These are phyloP conservation scores for Caerostris extrusa DNA, from an alignment of 1,140 invertebrate species.

Conservation along the genomic window DNA sequence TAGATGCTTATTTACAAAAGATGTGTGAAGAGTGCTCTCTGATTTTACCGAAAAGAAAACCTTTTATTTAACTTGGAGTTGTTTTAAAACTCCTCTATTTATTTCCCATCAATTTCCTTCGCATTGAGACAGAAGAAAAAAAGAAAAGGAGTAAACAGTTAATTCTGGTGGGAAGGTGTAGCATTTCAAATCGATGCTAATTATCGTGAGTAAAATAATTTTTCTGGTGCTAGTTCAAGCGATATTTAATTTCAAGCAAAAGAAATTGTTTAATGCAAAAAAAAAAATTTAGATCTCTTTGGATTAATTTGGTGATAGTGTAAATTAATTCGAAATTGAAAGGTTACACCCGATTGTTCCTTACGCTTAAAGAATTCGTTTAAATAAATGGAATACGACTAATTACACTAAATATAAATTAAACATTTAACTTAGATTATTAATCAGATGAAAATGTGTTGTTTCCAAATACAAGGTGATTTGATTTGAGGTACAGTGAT, in stretches of 20 bases:
- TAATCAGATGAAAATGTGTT: no score
- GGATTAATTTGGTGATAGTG: not conserved
- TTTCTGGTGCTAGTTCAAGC: not conserved
- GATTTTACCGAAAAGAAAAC: not conserved
- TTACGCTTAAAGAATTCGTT: no score
- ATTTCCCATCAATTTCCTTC: not conserved
- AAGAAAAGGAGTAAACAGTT: not conserved
- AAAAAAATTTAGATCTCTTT: not conserved
- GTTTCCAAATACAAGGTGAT: no score
- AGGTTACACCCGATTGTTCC: no score
- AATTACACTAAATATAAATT: no score
- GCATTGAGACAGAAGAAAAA: not conserved
- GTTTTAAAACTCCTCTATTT: not conserved
- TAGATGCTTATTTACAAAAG: no score
- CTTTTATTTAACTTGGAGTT: not conserved
- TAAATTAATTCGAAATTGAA: not conserved
- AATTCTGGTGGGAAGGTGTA: not conserved
- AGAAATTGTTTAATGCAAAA: not conserved
- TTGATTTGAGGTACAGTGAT: no score
- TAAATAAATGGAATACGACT: no score
- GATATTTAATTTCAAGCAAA: not conserved
- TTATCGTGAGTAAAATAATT: not conserved
- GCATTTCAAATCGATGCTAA: not conserved
- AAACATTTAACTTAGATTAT: no score
- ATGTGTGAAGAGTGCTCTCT: not conserved